Conservation (phyloP, 2,888 invertebrate genomes). For the Plagiodera versicolora region DNA sequence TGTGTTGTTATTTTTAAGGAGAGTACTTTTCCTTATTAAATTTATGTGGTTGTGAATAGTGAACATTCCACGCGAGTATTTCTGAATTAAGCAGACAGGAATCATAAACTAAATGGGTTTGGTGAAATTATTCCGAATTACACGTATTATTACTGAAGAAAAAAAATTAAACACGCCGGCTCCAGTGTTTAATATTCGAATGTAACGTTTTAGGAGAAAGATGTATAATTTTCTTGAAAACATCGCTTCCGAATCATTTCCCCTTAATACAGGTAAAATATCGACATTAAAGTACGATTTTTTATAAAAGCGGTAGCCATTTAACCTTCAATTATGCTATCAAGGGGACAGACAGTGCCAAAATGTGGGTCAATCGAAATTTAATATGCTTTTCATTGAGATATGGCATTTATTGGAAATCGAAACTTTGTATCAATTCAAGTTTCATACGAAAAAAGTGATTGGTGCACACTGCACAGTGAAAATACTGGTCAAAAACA, state of each 20-base stretch:
- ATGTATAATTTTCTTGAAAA: slow-evolving; percentile 28
- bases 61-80: background rate
- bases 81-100: background rate
- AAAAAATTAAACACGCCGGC: background rate
- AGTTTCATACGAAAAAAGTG: background rate
- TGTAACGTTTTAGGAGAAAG: slow-evolving; percentile 25
- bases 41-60: too few relatives aligned
- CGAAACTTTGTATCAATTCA: background rate
- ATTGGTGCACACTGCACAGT: too few relatives aligned
- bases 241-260: slow-evolving; percentile 20
- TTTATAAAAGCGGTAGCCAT: slow-evolving; percentile 2
- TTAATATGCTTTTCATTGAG: background rate
- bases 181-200: slow-evolving; percentile 24
- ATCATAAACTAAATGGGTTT: background rate
- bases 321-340: slow-evolving; percentile 11
- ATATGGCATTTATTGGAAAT: background rate
- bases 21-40: too few relatives aligned
- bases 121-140: background rate
- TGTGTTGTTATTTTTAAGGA: too few relatives aligned
- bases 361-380: background rate
- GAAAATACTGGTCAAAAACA: too few relatives aligned
- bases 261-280: slow-evolving; percentile 21
- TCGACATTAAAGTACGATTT: slow-evolving; percentile 19
- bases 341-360: background rate
- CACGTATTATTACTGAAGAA: background rate